Evolutionary conservation across 2,113 vertebrate genomes (phyloP).

Genomic region (Xiphorhynchus elegans): DNA sequence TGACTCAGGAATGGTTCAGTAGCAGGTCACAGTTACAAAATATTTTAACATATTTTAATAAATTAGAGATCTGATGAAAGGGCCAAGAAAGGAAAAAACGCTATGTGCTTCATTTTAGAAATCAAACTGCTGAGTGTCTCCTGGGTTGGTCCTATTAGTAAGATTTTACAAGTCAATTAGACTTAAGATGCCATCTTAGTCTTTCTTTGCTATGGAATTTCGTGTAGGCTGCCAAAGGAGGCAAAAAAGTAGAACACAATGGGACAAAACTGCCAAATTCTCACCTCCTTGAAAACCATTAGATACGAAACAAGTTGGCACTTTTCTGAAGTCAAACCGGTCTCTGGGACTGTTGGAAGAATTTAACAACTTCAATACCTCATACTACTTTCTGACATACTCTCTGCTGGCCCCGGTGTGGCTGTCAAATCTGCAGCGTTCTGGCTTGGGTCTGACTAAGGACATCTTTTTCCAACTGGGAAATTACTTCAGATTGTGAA

Average conservation of each 20-base stretch:
- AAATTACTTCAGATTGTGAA: not conserved
- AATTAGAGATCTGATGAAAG: constrained; percentile 15
- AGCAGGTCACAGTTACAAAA: not conserved
- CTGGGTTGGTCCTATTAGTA: not conserved
- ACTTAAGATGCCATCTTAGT: not conserved
- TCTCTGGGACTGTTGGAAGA: not conserved
- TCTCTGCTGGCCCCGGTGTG: not conserved
- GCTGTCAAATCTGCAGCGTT: not conserved
- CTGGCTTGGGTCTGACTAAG: not conserved
- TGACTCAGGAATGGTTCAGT: not conserved
- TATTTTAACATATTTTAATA: constrained; percentile 17
- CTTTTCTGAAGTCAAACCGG: not conserved
- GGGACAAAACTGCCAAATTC: not conserved
- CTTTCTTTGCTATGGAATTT: not conserved
- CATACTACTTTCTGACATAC: not conserved
- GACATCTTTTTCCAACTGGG: not conserved
- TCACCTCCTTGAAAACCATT: not conserved
- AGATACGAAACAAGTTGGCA: not conserved
- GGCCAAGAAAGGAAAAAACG: not conserved
- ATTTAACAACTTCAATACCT: not conserved
- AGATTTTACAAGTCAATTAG: not conserved
- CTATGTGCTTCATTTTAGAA: not conserved
- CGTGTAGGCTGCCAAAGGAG: not conserved
- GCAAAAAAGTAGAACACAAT: not conserved
- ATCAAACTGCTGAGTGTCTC: not conserved